Evolutionary conservation across 2,113 vertebrate species (phyloP), one percentile per base, ranked within the genome.

Genomic region (Perognathus longimembris): DNA sequence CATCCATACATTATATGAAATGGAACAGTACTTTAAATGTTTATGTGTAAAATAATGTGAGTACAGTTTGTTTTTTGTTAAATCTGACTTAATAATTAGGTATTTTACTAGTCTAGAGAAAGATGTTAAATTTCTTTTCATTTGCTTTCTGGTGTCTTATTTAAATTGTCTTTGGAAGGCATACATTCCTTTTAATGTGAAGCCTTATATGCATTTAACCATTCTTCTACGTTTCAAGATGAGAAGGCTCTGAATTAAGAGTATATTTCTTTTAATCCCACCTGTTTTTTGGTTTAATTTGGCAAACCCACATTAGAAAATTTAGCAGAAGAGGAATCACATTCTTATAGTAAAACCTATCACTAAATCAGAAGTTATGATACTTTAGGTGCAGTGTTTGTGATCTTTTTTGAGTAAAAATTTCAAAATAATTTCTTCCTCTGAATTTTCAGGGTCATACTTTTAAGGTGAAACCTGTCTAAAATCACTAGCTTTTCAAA

Each of bases 401-500:
- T 97, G 84, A 96, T 94, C 20, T 89, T 93, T 92, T 94, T 95
- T 95, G 50, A 94, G 45, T 96, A 95, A 96, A 96, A 96, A 97
- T 93, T 94, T 97, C 96, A 96, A 97, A 96, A 70, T 97, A 96
- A 97, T 95, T 97, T 97, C 97, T 97, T 96, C 96, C 95, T 97
- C 97, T 97, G 97, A 97, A 97, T 97, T 97, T 97, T 95, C 97
- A 97, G 97, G 97, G 94, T 95, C 96, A 97, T 94, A 96, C 97
- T 96, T 96, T 91, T 97, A 96, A 97, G 92, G 97, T 96, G 87
- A 97, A 97, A 93, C 95, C 95, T 95, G 97, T 97, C 86, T 97
- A 97, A 97, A 97, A 96, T 96, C 96, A 96, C 73, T 97, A 97
- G 96, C 95, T 97, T 97, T 95, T 97, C 97, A 97, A 97, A 97